Evolutionary conservation across 1,140 invertebrate species (phyloP).

Genomic region (Chironomus striatipennis): DNA sequence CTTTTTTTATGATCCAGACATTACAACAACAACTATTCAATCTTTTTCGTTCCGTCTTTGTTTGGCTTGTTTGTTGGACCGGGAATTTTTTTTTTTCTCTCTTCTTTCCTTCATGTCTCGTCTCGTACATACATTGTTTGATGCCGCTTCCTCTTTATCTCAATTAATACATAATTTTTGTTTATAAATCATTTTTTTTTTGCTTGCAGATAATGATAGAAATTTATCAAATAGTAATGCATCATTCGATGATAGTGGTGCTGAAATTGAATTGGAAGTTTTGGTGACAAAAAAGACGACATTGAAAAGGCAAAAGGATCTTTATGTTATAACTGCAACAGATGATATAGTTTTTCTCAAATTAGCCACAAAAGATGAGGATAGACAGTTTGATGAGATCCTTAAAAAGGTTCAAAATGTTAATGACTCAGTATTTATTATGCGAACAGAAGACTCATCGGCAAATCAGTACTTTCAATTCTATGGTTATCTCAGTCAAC

Average conservation of each 20-base stretch:
- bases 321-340: not conserved
- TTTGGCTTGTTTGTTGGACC: not conserved
- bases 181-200: not conserved
- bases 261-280: not conserved
- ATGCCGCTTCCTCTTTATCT: not conserved
- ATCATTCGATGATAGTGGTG: not conserved
- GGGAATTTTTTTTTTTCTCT: constrained; percentile 12
- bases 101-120: not conserved
- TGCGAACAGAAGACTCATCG: constrained; percentile 93
- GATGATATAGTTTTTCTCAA: not conserved
- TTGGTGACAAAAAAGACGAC: not conserved
- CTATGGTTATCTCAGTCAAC: constrained; percentile 97
- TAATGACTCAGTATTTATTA: constrained; percentile 73
- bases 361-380: not conserved
- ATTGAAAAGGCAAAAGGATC: not conserved
- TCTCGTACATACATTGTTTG: no score
- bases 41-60: not conserved
- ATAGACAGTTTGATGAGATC: not conserved
- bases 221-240: not conserved
- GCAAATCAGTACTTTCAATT: constrained; percentile 98
- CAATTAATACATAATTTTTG: no score
- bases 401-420: constrained; percentile 12
- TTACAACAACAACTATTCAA: not conserved
- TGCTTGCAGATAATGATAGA: not conserved
- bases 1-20: not conserved